Evolutionary conservation across 2,113 vertebrate species (phyloP).

Genomic region (Oncorhynchus tshawytscha): DNA sequence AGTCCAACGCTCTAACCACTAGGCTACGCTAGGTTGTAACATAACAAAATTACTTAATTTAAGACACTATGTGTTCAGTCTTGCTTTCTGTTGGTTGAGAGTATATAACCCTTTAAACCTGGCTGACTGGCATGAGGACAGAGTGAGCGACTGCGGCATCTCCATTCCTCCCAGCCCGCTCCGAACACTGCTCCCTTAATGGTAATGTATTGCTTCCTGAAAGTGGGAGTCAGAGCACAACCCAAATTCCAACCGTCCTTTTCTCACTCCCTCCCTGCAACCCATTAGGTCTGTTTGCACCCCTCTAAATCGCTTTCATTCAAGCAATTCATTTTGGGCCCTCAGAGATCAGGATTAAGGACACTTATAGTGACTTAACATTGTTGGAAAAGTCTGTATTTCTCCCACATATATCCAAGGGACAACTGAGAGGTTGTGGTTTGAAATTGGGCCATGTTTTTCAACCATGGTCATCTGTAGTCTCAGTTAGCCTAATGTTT

Average conservation of each 20-base stretch:
- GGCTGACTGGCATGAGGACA: conserved; percentile 35
- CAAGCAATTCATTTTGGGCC: conserved; percentile 42
- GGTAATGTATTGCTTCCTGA: conserved; percentile 74
- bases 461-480: too few species aligned
- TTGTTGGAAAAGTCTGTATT: too few species aligned
- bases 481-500: too few species aligned
- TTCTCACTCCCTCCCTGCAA: background rate
- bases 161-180: conserved; percentile 40
- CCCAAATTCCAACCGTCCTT: conserved; percentile 59
- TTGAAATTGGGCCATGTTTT: too few species aligned
- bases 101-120: conserved; percentile 5
- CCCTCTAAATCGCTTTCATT: conserved; percentile 51
- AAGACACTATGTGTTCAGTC: too few species aligned
- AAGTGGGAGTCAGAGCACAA: conserved; percentile 56
- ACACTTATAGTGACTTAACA: conserved; percentile 50
- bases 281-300: conserved; percentile 35
- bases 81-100: background rate
- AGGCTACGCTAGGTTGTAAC: too few species aligned
- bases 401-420: too few species aligned
- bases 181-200: conserved; percentile 52
- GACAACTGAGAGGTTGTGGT: background rate
- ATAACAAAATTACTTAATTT: too few species aligned
- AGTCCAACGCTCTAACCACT: too few species aligned
- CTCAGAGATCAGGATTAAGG: conserved; percentile 50
- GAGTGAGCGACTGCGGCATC: conserved; percentile 64